phyloP scores from a whole-genome alignment of 2,797 vertebrate genomes.

The Carapus acus region DNA sequence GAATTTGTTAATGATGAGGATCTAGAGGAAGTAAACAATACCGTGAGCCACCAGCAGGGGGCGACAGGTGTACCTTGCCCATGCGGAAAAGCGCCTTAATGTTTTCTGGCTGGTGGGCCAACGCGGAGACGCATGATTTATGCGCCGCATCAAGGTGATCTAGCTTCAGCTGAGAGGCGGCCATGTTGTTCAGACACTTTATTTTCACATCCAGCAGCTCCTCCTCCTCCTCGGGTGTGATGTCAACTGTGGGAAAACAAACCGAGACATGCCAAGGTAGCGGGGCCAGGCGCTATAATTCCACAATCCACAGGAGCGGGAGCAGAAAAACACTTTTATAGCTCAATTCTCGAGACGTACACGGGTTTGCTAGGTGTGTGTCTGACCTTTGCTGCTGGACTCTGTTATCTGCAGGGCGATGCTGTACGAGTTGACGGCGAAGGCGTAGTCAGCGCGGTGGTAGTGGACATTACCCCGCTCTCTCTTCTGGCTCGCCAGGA shows the following conservation, averaged over 20 bases:
- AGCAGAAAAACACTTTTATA: too few species aligned
- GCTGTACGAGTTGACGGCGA: constrained; percentile 91
- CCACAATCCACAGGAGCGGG: too few species aligned
- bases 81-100: constrained; percentile 95
- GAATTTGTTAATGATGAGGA: too few species aligned
- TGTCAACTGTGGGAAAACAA: constrained; percentile 75
- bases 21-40: too few species aligned
- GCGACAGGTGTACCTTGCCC: constrained; percentile 79
- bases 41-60: not conserved
- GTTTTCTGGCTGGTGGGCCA: constrained; percentile 87
- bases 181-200: constrained; percentile 98
- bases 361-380: not conserved
- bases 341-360: too few species aligned
- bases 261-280: not conserved
- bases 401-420: constrained; percentile 85
- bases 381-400: constrained; percentile 87
- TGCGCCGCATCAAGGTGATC: constrained; percentile 89
- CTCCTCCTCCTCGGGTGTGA: constrained; percentile 80
- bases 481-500: constrained; percentile 81
- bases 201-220: constrained; percentile 86
- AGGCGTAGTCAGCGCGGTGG: constrained; percentile 84
- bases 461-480: constrained; percentile 89
- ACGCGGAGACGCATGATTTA: constrained; percentile 84
- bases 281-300: too few species aligned
- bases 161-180: constrained; percentile 90